phyloP scores from a whole-genome alignment of 1,140 invertebrate species.

The Caenorhabditis inopinata region DNA sequence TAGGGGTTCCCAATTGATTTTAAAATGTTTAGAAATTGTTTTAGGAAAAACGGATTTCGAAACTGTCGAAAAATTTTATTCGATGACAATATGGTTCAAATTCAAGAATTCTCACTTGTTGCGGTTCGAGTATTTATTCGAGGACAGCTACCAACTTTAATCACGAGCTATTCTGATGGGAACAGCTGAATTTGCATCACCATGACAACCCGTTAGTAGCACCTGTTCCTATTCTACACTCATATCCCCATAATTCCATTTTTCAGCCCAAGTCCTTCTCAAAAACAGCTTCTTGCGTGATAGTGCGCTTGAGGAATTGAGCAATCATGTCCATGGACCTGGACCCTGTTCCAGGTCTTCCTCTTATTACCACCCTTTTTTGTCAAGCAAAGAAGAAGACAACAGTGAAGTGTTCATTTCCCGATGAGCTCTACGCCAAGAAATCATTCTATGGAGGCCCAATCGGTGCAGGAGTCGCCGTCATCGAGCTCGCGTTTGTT shows the following conservation, averaged over 20 bases:
- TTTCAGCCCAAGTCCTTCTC: too few relatives aligned
- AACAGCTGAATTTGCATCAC: constrained; percentile 12
- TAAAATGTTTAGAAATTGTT: too few relatives aligned
- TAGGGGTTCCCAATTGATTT: too few relatives aligned
- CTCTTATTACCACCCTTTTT: neutral
- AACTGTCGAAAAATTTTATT: too few relatives aligned
- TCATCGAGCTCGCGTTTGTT: neutral
- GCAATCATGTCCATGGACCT: constrained; percentile 4
- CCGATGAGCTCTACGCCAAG: constrained; percentile 12
- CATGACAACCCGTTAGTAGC: neutral
- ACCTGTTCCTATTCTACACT: neutral
- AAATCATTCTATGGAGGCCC: constrained; percentile 1
- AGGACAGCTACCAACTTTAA: too few relatives aligned
- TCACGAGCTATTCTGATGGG: neutral
- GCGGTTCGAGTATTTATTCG: too few relatives aligned
- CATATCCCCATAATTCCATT: too few relatives aligned
- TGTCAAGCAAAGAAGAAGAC: constrained; percentile 7
- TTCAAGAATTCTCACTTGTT: too few relatives aligned
- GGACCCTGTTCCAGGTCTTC: constrained; percentile 21
- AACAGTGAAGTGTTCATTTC: neutral
- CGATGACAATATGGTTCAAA: too few relatives aligned
- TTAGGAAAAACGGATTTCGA: too few relatives aligned
- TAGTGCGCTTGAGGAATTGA: neutral
- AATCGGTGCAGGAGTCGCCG: neutral
- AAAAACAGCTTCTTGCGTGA: neutral